Evolutionary conservation across 2,888 invertebrate species (phyloP).

Genomic region (Listrodromus nycthemerus): DNA sequence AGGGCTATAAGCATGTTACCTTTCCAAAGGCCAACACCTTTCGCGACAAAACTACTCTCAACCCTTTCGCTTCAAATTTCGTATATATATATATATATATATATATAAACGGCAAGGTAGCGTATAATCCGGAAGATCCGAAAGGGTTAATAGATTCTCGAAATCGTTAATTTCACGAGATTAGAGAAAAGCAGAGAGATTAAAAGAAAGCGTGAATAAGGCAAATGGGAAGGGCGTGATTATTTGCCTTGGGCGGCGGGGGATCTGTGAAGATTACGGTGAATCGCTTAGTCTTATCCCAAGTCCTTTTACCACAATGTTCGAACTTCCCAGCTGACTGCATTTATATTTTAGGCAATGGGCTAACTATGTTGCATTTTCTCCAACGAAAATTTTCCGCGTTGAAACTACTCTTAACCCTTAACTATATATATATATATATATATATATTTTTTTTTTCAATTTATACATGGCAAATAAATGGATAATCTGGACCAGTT

Average conservation of each 20-base stretch:
- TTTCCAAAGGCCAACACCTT: background rate
- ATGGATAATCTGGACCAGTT: background rate
- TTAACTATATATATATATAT: too few relatives aligned
- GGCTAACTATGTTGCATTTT: too few relatives aligned
- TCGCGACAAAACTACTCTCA: background rate
- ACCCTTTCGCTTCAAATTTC: slow-evolving; percentile 22
- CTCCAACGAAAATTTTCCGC: too few relatives aligned
- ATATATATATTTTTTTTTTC: too few relatives aligned
- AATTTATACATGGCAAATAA: too few relatives aligned
- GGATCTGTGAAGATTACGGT: slow-evolving; percentile 28
- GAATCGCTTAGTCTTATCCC: too few relatives aligned
- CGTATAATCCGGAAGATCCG: background rate
- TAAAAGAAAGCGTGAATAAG: slow-evolving; percentile 1
- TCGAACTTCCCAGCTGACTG: too few relatives aligned
- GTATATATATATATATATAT: background rate
- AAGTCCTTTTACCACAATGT: too few relatives aligned
- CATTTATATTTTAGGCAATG: too few relatives aligned
- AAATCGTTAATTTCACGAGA: slow-evolving; percentile 55
- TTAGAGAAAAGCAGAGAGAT: slow-evolving; percentile 13
- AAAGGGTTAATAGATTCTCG: slow-evolving; percentile 65
- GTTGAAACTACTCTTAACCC: too few relatives aligned
- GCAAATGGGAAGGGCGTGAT: slow-evolving; percentile 41
- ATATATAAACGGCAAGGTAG: background rate
- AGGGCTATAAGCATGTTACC: background rate
- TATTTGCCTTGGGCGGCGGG: background rate